Conservation (phyloP, 1,140 invertebrate genomes). For the Bombus haemorrhoidalis region DNA sequence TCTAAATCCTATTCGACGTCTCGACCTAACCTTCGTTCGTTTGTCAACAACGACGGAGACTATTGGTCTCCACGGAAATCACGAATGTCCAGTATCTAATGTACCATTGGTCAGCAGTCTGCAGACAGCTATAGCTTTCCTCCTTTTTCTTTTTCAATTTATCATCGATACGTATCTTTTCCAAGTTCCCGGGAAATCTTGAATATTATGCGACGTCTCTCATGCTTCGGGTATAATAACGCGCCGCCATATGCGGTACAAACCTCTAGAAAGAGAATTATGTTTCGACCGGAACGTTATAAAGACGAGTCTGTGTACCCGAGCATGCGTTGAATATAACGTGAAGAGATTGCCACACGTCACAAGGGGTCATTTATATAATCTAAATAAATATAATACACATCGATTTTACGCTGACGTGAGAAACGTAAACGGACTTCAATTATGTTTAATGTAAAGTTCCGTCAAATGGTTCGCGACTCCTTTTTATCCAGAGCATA, state of each 20-base stretch:
- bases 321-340: too few relatives aligned
- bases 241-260: not conserved
- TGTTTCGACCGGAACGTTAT: not conserved
- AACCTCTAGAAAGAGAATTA: not conserved
- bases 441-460: too few relatives aligned
- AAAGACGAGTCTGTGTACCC: not conserved
- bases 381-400: not conserved
- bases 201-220: slow-evolving; percentile 1
- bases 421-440: too few relatives aligned
- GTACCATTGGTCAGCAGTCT: slow-evolving; percentile 37
- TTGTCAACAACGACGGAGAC: slow-evolving; percentile 65
- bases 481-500: too few relatives aligned
- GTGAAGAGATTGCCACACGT: not conserved
- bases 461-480: too few relatives aligned
- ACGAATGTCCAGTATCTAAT: slow-evolving; percentile 63
- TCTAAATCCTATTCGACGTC: slow-evolving; percentile 70
- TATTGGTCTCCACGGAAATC: slow-evolving; percentile 63
- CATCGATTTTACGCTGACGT: not conserved
- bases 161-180: slow-evolving; percentile 29
- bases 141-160: slow-evolving; percentile 25
- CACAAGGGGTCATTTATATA: too few relatives aligned
- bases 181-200: not conserved
- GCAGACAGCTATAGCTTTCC: not conserved
- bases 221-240: not conserved
- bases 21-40: slow-evolving; percentile 61